A percentile compares a stretch with the other conserved stretches of the same genome.
These are phyloP conservation scores for Operophtera brumata DNA, from an alignment of 2,888 invertebrate genomes.

Conservation along the genomic window DNA sequence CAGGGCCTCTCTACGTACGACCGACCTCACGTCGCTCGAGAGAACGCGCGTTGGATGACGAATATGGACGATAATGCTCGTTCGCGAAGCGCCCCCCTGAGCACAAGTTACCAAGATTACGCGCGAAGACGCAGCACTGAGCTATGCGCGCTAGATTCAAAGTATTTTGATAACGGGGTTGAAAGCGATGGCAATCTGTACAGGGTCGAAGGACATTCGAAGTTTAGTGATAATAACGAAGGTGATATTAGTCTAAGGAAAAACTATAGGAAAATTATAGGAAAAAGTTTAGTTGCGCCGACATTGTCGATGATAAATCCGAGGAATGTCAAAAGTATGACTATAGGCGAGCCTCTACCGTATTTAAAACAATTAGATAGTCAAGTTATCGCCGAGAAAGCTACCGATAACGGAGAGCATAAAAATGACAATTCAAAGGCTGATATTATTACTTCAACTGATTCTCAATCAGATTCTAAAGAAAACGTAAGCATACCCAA, in stretches of 20 bases:
- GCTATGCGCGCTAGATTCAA: constrained; percentile 7
- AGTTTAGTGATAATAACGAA: constrained; percentile 34
- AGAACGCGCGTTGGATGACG: neutral
- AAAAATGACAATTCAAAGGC: constrained; percentile 6
- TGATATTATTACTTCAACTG: constrained; percentile 8
- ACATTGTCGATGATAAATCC: constrained; percentile 48
- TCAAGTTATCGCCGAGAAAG: constrained; percentile 7
- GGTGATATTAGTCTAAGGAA: constrained; percentile 50
- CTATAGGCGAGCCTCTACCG: constrained; percentile 45
- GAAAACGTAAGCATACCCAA: constrained; percentile 20
- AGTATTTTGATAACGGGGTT: constrained; percentile 10
- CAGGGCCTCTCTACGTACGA: constrained; percentile 40
- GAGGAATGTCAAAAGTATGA: constrained; percentile 58
- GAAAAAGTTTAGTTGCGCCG: constrained; percentile 45
- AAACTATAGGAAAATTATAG: constrained; percentile 46
- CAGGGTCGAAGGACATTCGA: constrained; percentile 27
- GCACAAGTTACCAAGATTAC: neutral
- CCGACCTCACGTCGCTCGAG: constrained; percentile 1
- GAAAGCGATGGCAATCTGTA: constrained; percentile 17
- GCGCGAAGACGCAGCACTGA: neutral
- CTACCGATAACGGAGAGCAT: constrained; percentile 4
- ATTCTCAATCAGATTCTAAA: constrained; percentile 7
- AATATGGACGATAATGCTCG: neutral
- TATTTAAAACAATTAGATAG: constrained; percentile 18
- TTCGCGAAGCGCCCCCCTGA: constrained; percentile 13